phyloP scores from a whole-genome alignment of 2,888 invertebrate genomes.

The Temnothorax unifasciatus region DNA sequence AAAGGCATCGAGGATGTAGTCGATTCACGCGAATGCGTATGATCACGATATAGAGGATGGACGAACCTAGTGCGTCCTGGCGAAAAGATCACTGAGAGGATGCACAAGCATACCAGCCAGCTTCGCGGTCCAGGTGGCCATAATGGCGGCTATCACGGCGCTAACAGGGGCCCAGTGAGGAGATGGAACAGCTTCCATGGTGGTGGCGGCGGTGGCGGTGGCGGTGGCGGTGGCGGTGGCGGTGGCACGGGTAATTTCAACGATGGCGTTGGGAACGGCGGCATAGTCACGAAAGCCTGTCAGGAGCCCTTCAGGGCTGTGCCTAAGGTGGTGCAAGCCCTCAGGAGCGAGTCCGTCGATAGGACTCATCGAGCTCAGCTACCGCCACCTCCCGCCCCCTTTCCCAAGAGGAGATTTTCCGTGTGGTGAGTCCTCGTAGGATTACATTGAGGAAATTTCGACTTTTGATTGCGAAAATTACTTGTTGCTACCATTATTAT shows the following conservation, averaged over 20 bases:
- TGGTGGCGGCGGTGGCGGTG: slow-evolving; percentile 74
- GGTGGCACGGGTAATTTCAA: slow-evolving; percentile 72
- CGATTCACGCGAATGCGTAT: neutral
- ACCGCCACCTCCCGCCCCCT: slow-evolving; percentile 83
- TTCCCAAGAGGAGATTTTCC: slow-evolving; percentile 86
- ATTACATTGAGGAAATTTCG: slow-evolving; percentile 17
- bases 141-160: slow-evolving; percentile 69
- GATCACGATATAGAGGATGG: slow-evolving; percentile 64
- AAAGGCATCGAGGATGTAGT: slow-evolving; percentile 13
- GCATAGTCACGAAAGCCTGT: slow-evolving; percentile 67
- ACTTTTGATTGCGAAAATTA: neutral
- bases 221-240: too few relatives aligned
- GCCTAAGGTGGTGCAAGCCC: slow-evolving; percentile 83
- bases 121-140: slow-evolving; percentile 78
- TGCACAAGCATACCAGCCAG: slow-evolving; percentile 86
- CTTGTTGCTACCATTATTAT: neutral
- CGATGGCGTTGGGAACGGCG: slow-evolving; percentile 71
- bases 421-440: slow-evolving; percentile 85
- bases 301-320: slow-evolving; percentile 82
- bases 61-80: slow-evolving; percentile 60
- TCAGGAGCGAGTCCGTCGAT: slow-evolving; percentile 85
- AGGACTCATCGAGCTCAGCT: slow-evolving; percentile 82
- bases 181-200: slow-evolving; percentile 87
- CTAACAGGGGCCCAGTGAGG: slow-evolving; percentile 85
- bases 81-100: slow-evolving; percentile 71